These are phyloP conservation scores for Heteromurus nitidus DNA, from an alignment of 2,888 invertebrate species.

Conservation along the genomic window DNA sequence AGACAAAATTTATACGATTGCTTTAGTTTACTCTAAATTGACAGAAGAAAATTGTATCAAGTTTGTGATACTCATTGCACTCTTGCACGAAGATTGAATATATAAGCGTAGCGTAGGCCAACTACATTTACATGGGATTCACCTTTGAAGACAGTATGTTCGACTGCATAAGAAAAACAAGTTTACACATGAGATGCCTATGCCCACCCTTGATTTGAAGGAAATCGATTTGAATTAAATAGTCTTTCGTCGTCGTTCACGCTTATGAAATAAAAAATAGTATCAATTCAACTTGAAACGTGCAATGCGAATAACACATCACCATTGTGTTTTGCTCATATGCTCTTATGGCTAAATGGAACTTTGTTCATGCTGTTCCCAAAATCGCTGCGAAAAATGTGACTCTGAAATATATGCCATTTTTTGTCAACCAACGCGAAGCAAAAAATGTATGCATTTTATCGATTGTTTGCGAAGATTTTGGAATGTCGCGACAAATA, in stretches of 20 bases:
- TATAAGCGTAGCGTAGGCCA: background rate
- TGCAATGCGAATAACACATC: background rate
- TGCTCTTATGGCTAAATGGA: background rate
- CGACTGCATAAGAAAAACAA: slow-evolving; percentile 30
- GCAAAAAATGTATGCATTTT: background rate
- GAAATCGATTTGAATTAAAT: slow-evolving; percentile 39
- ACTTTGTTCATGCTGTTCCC: slow-evolving; percentile 10
- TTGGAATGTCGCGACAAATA: slow-evolving; percentile 4
- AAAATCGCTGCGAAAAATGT: background rate
- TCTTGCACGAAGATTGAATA: background rate
- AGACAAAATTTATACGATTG: no score
- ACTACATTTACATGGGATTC: background rate
- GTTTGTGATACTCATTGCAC: background rate
- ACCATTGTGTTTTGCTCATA: background rate
- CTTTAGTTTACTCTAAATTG: no score
- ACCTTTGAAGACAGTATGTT: background rate
- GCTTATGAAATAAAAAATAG: slow-evolving; percentile 11
- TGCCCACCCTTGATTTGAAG: slow-evolving; percentile 57
- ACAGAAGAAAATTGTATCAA: no score
- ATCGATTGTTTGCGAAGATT: background rate
- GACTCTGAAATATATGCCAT: background rate
- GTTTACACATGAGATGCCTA: slow-evolving; percentile 12
- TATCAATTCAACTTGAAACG: slow-evolving; percentile 8
- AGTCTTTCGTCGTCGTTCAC: background rate
- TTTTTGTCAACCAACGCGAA: background rate